Conservation (phyloP, 2,113 vertebrate species). For the Callorhinus ursinus region DNA sequence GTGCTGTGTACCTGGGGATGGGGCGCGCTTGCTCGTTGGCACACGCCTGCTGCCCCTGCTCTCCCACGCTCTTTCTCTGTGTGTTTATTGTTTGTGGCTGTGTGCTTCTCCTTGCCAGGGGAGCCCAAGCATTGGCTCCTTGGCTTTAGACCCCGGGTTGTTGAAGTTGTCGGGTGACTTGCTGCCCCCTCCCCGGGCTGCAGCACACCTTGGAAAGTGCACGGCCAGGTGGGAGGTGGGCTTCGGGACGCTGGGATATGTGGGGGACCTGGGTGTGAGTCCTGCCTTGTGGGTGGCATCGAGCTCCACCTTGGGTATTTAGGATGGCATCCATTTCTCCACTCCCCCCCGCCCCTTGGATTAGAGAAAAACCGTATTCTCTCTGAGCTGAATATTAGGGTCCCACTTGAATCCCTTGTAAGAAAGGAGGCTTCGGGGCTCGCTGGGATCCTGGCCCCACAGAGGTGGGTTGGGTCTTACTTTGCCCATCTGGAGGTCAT, state of each 20-base stretch:
- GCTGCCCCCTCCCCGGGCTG: background rate
- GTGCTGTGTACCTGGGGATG: accelerated
- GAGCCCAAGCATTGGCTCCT: background rate
- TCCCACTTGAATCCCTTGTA: background rate
- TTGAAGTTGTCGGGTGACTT: accelerated
- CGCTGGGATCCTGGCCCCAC: accelerated
- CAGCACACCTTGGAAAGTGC: no score
- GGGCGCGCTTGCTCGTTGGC: accelerated
- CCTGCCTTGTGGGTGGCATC: background rate
- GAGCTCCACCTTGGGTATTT: background rate
- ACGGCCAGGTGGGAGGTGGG: accelerated
- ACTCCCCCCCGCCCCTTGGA: background rate
- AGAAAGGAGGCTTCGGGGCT: background rate
- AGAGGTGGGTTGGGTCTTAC: background rate
- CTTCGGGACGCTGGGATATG: background rate
- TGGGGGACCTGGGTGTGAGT: background rate
- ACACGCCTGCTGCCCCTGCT: accelerated
- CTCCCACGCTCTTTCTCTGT: accelerated
- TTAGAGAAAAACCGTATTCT: background rate
- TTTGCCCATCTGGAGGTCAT: background rate
- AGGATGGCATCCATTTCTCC: background rate
- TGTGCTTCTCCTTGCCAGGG: background rate
- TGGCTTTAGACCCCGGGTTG: accelerated
- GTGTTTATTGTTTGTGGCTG: background rate
- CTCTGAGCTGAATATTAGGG: background rate